These are phyloP conservation scores for Acanthacorydalis orientalis DNA, from an alignment of 2,888 invertebrate species.

Conservation along the genomic window DNA sequence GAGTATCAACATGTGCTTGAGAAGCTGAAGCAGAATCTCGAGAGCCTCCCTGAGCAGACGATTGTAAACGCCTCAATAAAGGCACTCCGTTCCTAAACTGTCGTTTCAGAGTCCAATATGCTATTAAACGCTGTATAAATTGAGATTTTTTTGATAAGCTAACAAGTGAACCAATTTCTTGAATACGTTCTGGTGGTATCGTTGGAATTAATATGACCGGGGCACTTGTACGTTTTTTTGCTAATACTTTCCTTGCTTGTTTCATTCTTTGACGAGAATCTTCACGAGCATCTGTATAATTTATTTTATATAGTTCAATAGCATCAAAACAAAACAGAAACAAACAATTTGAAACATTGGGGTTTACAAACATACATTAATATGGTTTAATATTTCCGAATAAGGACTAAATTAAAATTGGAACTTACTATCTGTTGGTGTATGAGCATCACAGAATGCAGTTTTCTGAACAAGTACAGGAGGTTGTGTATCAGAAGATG, in stretches of 20 bases:
- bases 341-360: no score
- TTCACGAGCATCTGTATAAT: slow-evolving; percentile 27
- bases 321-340: no score
- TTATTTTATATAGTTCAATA: neutral
- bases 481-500: slow-evolving; percentile 37
- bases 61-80: slow-evolving; percentile 64
- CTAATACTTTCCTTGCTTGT: slow-evolving; percentile 70
- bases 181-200: slow-evolving; percentile 73
- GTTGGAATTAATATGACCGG: slow-evolving; percentile 90
- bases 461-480: slow-evolving; percentile 84
- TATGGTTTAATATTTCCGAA: neutral
- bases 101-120: slow-evolving; percentile 95
- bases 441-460: slow-evolving; percentile 90
- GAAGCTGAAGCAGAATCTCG: slow-evolving; percentile 2
- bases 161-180: slow-evolving; percentile 70
- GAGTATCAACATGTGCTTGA: slow-evolving; percentile 31
- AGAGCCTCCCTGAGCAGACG: slow-evolving; percentile 26
- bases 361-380: neutral
- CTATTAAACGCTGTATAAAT: slow-evolving; percentile 75
- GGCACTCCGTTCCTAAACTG: slow-evolving; percentile 94
- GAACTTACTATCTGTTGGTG: slow-evolving; percentile 42
- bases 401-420: neutral
- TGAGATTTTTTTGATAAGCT: slow-evolving; percentile 56
- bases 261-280: slow-evolving; percentile 70
- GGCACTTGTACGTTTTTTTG: slow-evolving; percentile 76